Conservation (phyloP, 2,797 vertebrate genomes). For the Hyperoplus immaculatus region DNA sequence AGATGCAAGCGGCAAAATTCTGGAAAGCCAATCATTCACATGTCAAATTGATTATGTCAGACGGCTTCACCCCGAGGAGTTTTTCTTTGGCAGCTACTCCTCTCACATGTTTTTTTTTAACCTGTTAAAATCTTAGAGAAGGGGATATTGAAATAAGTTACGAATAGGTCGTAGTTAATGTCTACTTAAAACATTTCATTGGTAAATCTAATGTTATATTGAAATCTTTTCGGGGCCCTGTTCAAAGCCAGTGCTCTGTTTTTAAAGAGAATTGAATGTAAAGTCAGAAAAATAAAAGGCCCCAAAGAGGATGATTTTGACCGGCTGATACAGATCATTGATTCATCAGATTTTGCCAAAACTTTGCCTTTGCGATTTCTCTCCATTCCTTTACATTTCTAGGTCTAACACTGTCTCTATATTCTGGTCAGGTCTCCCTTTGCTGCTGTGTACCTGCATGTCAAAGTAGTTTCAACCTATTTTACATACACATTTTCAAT, state of each 20-base stretch:
- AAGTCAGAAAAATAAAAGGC: not conserved
- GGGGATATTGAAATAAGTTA: not conserved
- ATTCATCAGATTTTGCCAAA: not conserved
- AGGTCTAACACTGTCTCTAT: not conserved
- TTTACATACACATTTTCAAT: not conserved
- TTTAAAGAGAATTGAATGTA: not conserved
- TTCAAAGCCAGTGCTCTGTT: not conserved
- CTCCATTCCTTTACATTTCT: not conserved
- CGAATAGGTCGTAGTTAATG: not conserved
- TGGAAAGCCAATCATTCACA: slow-evolving; percentile 46
- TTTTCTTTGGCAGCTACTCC: slow-evolving; percentile 24
- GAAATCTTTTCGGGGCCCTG: not conserved
- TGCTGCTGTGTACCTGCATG: not conserved
- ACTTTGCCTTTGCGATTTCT: not conserved
- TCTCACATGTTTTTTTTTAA: slow-evolving; percentile 25
- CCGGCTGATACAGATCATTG: not conserved
- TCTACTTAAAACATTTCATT: not conserved
- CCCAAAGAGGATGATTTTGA: not conserved
- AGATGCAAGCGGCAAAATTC: slow-evolving; percentile 8
- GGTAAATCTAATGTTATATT: not conserved
- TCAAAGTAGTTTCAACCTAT: not conserved
- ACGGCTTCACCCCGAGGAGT: slow-evolving; percentile 20
- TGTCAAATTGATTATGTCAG: slow-evolving; percentile 57
- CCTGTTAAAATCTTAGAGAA: slow-evolving; percentile 7
- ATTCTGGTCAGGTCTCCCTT: not conserved